Evolutionary conservation across 2,113 vertebrate species (phyloP).

Genomic region (Microtus oregoni): DNA sequence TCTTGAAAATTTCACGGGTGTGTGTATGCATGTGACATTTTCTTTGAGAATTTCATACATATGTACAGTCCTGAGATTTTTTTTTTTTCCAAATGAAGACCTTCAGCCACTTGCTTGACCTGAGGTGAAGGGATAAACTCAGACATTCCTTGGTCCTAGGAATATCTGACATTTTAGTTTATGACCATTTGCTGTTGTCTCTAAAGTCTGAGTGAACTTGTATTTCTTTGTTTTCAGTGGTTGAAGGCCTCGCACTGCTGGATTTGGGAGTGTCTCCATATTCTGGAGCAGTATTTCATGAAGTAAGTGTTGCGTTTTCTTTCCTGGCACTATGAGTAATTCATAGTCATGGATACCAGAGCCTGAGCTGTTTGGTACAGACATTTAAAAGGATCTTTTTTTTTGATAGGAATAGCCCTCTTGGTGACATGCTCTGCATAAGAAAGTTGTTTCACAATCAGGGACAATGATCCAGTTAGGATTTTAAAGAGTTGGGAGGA

Average conservation of each 20-base stretch:
- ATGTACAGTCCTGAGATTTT: not conserved
- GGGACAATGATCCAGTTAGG: slow-evolving; percentile 55
- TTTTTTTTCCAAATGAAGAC: not conserved
- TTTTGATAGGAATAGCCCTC: slow-evolving; percentile 66
- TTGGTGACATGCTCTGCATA: slow-evolving; percentile 48
- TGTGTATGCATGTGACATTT: not conserved
- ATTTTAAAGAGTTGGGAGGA: not conserved
- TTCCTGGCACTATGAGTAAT: slow-evolving; percentile 41
- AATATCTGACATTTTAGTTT: slow-evolving; percentile 25
- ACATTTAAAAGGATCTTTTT: slow-evolving; percentile 51
- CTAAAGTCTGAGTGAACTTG: slow-evolving; percentile 64
- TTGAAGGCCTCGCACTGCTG: slow-evolving; percentile 96
- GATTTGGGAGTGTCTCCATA: slow-evolving; percentile 98
- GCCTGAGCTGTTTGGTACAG: slow-evolving; percentile 51
- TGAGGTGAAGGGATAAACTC: not conserved
- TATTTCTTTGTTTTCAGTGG: slow-evolving; percentile 90
- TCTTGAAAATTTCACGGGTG: not conserved
- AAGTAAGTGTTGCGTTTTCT: slow-evolving; percentile 89
- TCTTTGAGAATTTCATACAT: not conserved
- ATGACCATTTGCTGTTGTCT: not conserved
- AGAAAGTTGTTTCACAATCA: slow-evolving; percentile 56
- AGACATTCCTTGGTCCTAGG: slow-evolving; percentile 17
- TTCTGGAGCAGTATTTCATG: slow-evolving; percentile 97
- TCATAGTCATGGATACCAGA: slow-evolving; percentile 64
- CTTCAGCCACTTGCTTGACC: slow-evolving; percentile 6